Evolutionary conservation across 2,888 invertebrate species (phyloP).

Genomic region (Drosophila paranaensis): DNA sequence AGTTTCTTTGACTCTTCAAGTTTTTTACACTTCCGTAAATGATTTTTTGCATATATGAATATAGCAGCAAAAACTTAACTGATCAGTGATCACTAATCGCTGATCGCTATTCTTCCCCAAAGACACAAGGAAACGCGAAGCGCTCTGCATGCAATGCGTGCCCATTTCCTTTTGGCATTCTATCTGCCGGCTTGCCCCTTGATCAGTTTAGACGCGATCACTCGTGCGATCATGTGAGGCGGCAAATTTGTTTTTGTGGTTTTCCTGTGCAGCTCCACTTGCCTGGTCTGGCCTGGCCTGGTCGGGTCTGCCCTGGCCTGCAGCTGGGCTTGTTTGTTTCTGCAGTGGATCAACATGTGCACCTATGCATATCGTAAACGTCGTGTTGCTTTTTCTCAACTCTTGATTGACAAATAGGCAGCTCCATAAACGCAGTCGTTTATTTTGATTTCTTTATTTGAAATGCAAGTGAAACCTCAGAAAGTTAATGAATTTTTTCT

Average conservation of each 20-base stretch:
- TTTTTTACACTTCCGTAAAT: background rate
- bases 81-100: constrained; percentile 40
- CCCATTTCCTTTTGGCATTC: constrained; percentile 44
- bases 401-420: constrained; percentile 75
- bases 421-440: constrained; percentile 43
- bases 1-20: background rate
- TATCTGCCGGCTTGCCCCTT: constrained; percentile 3
- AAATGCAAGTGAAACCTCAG: constrained; percentile 73
- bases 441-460: constrained; percentile 33
- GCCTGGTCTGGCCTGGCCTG: constrained; percentile 31
- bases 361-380: constrained; percentile 84
- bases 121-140: background rate
- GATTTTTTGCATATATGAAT: background rate
- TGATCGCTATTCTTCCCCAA: constrained; percentile 19
- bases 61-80: background rate
- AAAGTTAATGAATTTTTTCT: constrained; percentile 77
- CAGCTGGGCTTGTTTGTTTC: constrained; percentile 48
- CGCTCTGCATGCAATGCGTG: constrained; percentile 20
- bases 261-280: constrained; percentile 80
- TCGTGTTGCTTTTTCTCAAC: constrained; percentile 43
- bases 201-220: constrained; percentile 52
- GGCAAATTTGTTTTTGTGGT: constrained; percentile 85
- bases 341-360: constrained; percentile 83
- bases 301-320: constrained; percentile 31
- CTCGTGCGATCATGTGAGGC: constrained; percentile 83